phyloP scores from a whole-genome alignment of 2,113 vertebrate genomes.

The Malurus melanocephalus region DNA sequence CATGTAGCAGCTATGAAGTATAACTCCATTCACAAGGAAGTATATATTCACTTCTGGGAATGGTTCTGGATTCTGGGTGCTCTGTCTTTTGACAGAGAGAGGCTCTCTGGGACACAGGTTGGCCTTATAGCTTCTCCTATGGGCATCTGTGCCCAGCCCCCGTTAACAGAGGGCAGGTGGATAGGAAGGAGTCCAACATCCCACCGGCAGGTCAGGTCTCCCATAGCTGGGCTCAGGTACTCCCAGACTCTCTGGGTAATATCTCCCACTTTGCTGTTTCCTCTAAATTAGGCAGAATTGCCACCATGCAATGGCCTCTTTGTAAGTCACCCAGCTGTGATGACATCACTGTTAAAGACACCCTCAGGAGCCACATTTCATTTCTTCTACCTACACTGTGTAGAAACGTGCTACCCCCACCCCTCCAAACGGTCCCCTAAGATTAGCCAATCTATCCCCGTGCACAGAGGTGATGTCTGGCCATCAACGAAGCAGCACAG shows the following conservation, averaged over 20 bases:
- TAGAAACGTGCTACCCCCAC: neutral
- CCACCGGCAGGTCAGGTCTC: neutral
- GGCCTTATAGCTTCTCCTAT: too few species aligned
- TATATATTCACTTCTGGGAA: neutral
- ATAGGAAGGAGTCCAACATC: neutral
- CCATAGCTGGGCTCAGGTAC: neutral
- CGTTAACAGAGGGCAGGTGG: accelerated
- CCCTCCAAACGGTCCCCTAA: neutral
- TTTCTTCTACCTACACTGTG: neutral
- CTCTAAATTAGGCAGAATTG: neutral
- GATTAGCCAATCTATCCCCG: accelerated
- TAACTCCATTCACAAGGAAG: neutral
- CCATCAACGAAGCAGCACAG: neutral
- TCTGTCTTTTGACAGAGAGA: neutral
- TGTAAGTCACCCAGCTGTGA: too few species aligned
- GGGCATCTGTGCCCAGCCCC: neutral
- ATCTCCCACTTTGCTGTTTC: neutral
- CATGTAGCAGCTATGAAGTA: neutral
- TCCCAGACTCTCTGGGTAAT: neutral
- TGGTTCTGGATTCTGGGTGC: neutral
- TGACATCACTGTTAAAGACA: neutral
- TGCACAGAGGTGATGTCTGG: neutral
- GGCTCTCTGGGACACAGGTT: neutral
- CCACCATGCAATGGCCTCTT: neutral
- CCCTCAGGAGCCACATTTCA: neutral